These are phyloP conservation scores for Puntigrus tetrazona DNA, from an alignment of 2,113 vertebrate genomes.

Conservation along the genomic window DNA sequence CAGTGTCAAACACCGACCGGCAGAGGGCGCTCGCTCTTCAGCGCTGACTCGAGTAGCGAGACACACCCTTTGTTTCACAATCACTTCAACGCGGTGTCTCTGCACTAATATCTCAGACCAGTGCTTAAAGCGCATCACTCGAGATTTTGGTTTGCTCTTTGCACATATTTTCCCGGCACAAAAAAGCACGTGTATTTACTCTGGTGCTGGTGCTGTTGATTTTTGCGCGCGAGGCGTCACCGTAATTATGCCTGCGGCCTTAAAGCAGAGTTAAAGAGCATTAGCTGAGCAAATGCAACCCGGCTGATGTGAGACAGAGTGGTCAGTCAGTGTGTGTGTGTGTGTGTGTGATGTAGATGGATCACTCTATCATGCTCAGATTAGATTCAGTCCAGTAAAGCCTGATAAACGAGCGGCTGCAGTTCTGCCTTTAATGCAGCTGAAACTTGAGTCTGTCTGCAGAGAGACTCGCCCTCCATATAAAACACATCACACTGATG, in stretches of 20 bases:
- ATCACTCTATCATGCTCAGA: background rate
- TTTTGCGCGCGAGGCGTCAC: background rate
- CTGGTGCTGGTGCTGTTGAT: background rate
- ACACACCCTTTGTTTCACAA: conserved; percentile 33
- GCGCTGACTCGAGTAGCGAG: background rate
- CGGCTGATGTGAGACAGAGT: background rate
- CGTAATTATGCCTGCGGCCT: background rate
- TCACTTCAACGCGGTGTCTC: too few relatives aligned
- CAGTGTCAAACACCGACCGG: background rate
- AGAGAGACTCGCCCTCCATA: background rate
- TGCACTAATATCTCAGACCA: too few relatives aligned
- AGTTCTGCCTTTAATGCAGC: background rate
- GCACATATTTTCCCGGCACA: background rate
- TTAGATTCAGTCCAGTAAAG: background rate
- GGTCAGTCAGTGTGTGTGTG: too few relatives aligned
- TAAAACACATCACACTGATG: background rate
- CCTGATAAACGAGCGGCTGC: conserved; percentile 1
- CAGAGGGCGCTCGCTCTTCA: conserved; percentile 26
- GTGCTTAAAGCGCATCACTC: background rate
- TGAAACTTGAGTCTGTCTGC: conserved; percentile 18
- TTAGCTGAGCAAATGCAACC: background rate
- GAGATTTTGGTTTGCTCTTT: background rate
- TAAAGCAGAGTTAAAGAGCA: conserved; percentile 10
- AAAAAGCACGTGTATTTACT: background rate
- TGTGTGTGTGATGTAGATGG: background rate